Conservation (phyloP, 2,888 invertebrate species). For the Polia nebulosa region DNA sequence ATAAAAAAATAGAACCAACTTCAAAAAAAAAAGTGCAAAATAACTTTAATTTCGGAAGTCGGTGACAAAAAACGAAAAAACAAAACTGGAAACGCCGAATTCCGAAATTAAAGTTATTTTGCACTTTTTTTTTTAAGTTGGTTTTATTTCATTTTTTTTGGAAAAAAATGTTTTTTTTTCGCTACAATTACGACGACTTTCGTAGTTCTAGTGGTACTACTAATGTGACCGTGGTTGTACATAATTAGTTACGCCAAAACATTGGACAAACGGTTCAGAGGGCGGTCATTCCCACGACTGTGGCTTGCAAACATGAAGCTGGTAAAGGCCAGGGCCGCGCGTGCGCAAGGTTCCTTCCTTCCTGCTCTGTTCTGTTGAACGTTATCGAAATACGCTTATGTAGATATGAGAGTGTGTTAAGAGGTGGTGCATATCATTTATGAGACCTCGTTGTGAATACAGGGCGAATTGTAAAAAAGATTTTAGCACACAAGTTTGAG, state of each 20-base stretch:
- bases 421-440: slow-evolving; percentile 2
- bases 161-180: no score
- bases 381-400: slow-evolving; percentile 57
- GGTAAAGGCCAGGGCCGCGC: slow-evolving; percentile 76
- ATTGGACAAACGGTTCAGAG: slow-evolving; percentile 49
- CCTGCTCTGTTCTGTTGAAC: slow-evolving; percentile 56
- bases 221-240: background rate
- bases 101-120: no score
- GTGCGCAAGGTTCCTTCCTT: slow-evolving; percentile 75
- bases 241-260: slow-evolving; percentile 39
- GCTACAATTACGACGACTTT: background rate
- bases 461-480: no score
- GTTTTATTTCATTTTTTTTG: no score
- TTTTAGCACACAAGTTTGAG: no score
- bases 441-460: background rate
- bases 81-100: no score
- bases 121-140: no score
- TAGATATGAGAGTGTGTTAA: slow-evolving; percentile 22
- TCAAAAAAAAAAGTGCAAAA: no score
- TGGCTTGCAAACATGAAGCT: slow-evolving; percentile 51
- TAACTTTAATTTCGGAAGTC: no score
- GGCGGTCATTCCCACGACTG: slow-evolving; percentile 72
- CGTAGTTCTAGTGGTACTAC: background rate
- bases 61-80: no score
- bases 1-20: no score